These are phyloP conservation scores for Diplazon laetatorius DNA, from an alignment of 2,888 invertebrate genomes.

Conservation along the genomic window DNA sequence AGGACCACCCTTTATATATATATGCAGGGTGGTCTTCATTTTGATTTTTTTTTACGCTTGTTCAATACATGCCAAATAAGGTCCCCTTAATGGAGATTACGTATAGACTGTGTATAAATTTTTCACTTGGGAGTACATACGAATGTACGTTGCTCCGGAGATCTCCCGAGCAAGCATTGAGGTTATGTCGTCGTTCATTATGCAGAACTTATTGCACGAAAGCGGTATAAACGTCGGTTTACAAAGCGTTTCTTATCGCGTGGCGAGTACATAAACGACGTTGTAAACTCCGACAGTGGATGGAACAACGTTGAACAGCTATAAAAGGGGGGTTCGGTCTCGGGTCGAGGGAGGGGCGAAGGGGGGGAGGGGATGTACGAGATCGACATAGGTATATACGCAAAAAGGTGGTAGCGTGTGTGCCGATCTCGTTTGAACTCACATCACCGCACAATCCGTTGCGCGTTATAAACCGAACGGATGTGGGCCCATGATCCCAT, in stretches of 20 bases:
- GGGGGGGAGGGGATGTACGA: slow-evolving; percentile 17
- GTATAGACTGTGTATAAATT: no score
- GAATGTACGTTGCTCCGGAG: not conserved
- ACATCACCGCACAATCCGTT: slow-evolving; percentile 32
- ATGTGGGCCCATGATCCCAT: slow-evolving; percentile 12
- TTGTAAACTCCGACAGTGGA: slow-evolving; percentile 52
- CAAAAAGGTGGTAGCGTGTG: slow-evolving; percentile 10
- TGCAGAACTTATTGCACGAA: slow-evolving; percentile 47
- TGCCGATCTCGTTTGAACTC: slow-evolving; percentile 5
- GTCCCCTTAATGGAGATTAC: no score
- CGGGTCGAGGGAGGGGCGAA: no score
- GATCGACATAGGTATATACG: not conserved
- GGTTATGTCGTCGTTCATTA: slow-evolving; percentile 5
- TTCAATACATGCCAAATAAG: no score
- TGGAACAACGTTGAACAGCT: slow-evolving; percentile 53
- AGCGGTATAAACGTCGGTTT: slow-evolving; percentile 39
- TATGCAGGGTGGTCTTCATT: no score
- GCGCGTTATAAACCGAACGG: slow-evolving; percentile 39
- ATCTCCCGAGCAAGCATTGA: slow-evolving; percentile 13
- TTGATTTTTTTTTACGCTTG: no score
- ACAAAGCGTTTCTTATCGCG: slow-evolving; percentile 60
- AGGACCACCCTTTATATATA: no score
- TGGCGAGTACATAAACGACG: slow-evolving; percentile 51
- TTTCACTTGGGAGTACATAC: no score
- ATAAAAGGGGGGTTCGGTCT: slow-evolving; percentile 47